Base-by-base conservation (phyloP, 2,888 invertebrate genomes). In the Xestia rhomboidea region DNA sequence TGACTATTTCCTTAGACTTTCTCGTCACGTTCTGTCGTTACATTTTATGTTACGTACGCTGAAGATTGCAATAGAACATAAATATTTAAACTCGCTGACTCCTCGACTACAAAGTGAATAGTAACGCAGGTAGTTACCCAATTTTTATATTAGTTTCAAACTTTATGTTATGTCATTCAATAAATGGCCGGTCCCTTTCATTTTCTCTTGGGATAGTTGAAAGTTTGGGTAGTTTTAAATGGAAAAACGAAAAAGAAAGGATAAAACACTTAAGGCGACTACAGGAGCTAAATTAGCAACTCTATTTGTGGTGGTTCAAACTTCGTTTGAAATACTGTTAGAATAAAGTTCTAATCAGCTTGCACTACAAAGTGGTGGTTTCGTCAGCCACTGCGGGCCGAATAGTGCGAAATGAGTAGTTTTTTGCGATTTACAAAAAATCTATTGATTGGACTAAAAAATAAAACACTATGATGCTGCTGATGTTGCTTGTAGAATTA, bases 1-100 rank as follows among this genome's bases (percentile, higher is more conserved):
- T 24, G 49, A 49, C 49, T 81, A 49, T 49, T 24, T 10, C 21
- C 49, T 49, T 49, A 49, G 49, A 72, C 1, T 71, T 80, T 86
- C 88, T 38, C 1, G 63, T 83, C 86, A 88, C 86, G 88, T 82
- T 15, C 44, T 10, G 41, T 41, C 79, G 38, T 85, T 82, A 77
- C 46, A 4, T 82, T 76, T 76, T 82, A 79, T 76, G 68, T 76
- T 71, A 66, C 41, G 51, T 85, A 68, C 64, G 54, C 71, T 73
- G 63, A 73, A 82, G 69, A 85, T 83, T 82, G 77, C 69, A 69
- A 67, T 69, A 30, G 49, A 77, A 73, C 82, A 70, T 85, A 85
- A 85, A 85, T 76, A 76, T 73, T 30, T 68, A 60, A 76, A 75
- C n/a, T 69, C 57, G 72, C 83, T 70, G 82, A 85, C 63, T 80